Conservation (phyloP, 2,113 vertebrate species). For the Sula dactylatra region DNA sequence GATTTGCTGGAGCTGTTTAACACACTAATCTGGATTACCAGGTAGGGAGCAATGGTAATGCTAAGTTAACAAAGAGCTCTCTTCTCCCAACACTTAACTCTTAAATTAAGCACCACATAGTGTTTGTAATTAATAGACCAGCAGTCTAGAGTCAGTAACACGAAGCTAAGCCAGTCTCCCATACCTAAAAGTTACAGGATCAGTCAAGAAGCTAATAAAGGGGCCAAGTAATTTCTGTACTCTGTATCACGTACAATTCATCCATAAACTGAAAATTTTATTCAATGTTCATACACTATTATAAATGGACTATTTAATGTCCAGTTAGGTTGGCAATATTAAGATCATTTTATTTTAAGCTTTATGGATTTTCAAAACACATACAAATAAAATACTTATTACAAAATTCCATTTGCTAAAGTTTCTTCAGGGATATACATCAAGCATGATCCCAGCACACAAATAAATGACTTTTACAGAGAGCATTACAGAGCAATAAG, state of each 20-base stretch:
- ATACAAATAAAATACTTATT: slow-evolving; percentile 23
- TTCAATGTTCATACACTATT: background rate
- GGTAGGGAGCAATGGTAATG: background rate
- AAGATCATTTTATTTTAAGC: slow-evolving; percentile 47
- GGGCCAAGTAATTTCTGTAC: background rate
- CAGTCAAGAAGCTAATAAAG: background rate
- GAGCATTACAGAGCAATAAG: background rate
- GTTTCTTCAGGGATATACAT: slow-evolving; percentile 23
- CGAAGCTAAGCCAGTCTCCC: background rate
- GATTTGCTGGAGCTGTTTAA: background rate
- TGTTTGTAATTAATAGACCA: background rate
- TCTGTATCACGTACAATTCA: background rate
- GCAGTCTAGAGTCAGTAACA: background rate
- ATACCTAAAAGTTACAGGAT: background rate
- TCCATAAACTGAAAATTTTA: background rate
- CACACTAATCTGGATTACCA: background rate
- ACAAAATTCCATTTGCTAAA: slow-evolving; percentile 28
- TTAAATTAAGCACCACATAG: background rate
- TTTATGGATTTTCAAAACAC: slow-evolving; percentile 23
- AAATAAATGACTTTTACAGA: background rate
- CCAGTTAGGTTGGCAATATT: background rate
- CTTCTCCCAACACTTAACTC: background rate
- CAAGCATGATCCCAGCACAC: slow-evolving; percentile 11
- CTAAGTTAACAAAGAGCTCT: background rate
- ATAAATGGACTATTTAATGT: background rate